A percentile compares a stretch with the other conserved stretches of the same genome.
phyloP scores from a whole-genome alignment of 2,888 invertebrate genomes.

The Lasioglossum zephyrum region DNA sequence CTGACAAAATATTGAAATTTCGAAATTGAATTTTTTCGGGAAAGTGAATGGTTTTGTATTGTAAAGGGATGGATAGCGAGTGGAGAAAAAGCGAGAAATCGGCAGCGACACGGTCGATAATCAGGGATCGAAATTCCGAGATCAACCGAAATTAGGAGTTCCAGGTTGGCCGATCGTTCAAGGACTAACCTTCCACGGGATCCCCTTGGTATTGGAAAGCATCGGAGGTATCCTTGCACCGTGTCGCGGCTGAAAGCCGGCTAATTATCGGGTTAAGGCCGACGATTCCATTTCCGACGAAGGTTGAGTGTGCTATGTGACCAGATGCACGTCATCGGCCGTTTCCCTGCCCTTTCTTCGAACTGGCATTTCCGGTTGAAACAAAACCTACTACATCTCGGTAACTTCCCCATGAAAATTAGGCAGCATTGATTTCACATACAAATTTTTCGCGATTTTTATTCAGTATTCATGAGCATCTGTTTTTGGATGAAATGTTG shows the following conservation, averaged over 20 bases:
- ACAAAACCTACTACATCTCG: background rate
- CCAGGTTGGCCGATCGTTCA: conserved; percentile 54
- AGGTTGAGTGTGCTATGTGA: conserved; percentile 58
- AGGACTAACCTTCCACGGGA: conserved; percentile 57
- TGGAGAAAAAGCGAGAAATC: conserved; percentile 2
- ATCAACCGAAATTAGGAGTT: conserved; percentile 62
- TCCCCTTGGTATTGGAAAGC: conserved; percentile 64
- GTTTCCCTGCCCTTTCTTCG: conserved; percentile 18
- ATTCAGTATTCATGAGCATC: background rate
- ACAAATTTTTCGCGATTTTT: no score
- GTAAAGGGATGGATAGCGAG: background rate
- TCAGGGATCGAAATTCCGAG: conserved; percentile 48
- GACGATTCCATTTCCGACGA: conserved; percentile 64
- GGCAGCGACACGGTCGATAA: conserved; percentile 33
- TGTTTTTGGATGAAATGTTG: background rate
- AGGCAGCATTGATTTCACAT: background rate
- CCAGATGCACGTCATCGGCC: conserved; percentile 11
- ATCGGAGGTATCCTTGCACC: conserved; percentile 57
- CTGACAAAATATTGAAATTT: no score
- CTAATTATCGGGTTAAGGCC: conserved; percentile 73
- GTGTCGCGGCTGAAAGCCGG: conserved; percentile 61
- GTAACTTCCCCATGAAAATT: background rate
- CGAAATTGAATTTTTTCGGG: background rate
- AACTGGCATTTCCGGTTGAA: background rate
- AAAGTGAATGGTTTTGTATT: background rate